A percentile compares a stretch with the other conserved stretches of the same genome.
Evolutionary conservation across 2,888 invertebrate genomes (phyloP).

Genomic region (Isotomurus palustris): DNA sequence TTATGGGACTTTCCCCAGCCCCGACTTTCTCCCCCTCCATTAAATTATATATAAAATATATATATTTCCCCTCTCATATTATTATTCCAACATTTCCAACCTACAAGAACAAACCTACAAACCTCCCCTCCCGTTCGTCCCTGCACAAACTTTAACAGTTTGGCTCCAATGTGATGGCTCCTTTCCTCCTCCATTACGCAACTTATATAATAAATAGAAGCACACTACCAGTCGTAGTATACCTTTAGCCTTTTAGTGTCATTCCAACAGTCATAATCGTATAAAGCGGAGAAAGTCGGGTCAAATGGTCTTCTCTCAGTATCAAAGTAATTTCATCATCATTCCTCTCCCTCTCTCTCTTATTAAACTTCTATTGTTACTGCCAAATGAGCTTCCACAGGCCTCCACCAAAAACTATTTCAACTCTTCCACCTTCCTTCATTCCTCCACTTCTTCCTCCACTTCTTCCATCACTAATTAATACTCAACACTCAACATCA

Average conservation of each 20-base stretch:
- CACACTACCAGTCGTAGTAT: not conserved
- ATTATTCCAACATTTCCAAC: not conserved
- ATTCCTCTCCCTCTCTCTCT: slow-evolving; percentile 4
- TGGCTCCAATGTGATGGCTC: too few species aligned
- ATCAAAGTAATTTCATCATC: slow-evolving; percentile 17
- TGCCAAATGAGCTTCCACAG: too few species aligned
- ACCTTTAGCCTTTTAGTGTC: slow-evolving; percentile 25
- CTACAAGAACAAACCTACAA: not conserved
- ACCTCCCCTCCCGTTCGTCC: not conserved
- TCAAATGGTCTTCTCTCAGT: slow-evolving; percentile 2
- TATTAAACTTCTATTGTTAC: slow-evolving; percentile 7
- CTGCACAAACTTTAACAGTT: too few species aligned
- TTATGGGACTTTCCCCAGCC: not conserved
- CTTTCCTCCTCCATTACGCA: too few species aligned
- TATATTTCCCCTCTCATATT: too few species aligned
- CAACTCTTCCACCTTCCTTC: too few species aligned
- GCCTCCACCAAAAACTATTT: too few species aligned
- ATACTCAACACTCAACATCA: too few species aligned
- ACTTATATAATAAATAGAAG: not conserved
- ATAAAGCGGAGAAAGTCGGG: slow-evolving; percentile 10
- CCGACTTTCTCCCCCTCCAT: not conserved
- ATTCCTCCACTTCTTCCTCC: too few species aligned
- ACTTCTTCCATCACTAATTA: too few species aligned
- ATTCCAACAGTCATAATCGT: slow-evolving; percentile 26
- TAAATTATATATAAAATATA: slow-evolving; percentile 15